Base-by-base conservation (phyloP, 2,797 vertebrate species). In the Borostomias antarcticus region DNA sequence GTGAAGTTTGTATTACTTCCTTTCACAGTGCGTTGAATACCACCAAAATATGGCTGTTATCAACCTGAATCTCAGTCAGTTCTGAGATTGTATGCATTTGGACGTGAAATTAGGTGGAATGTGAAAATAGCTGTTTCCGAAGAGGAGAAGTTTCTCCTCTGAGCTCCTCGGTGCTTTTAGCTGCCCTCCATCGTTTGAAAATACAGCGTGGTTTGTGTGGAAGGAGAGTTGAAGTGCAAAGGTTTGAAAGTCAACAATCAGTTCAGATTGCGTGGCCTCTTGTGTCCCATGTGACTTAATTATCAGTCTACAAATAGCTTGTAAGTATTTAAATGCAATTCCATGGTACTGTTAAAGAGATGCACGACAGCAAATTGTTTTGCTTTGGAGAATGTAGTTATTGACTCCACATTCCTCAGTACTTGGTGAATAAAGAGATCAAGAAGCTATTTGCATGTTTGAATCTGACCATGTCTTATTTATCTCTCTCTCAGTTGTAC, bases 371-470 rank as follows among this genome's bases (percentile, higher is more conserved):
- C 32, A 25, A 43, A 58, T 43, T 7, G 33, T 40, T 51, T 23
- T 25, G 57, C 30, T 10, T n/a, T 51, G 48, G n/a, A 51, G 29
- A 57, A 57, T 25, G 29, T 57, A 32, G 29, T 33, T 33, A 57
- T 33, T 57, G 53, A 57, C 21, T 7, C 32, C 17, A 30, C 15
- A 15, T 30, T 30, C 17, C 11, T 4, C 8, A 25, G 32, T 58
- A 25, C 57, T 25, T 58, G 25, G 35, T 40, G 57, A 26, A 58
- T 58, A 32, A 15, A 43, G 37, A 58, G 9, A 23, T 21, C 21
- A 23, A 19, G n/a, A 26, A 9, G 10, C 32, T 26, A 21, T 26
- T 58, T 37, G 5, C 57, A 25, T 43, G 33, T 43, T 40, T 1
- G n/a, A 19, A 21, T 40, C 21, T 23, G 10, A 25, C 1, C 8